Evolutionary conservation across 2,888 invertebrate species (phyloP), one percentile per base, ranked within the genome.

Genomic region (Agonum fuliginosum): DNA sequence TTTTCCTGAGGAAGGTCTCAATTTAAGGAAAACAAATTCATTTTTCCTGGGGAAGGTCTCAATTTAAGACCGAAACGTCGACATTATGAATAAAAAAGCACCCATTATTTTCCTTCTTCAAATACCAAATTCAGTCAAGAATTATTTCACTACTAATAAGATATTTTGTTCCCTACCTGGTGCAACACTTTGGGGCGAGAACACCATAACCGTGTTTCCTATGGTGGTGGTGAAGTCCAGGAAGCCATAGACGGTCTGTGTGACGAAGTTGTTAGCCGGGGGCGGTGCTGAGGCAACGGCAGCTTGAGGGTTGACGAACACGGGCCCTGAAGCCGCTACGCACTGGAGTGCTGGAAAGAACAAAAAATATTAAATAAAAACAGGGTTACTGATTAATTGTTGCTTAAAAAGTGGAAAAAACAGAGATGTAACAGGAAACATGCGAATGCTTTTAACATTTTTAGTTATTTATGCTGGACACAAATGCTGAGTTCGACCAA

Each of bases 231-330:
- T 96, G 86, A 97, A 97, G 87, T 97, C 97, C 81, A 97, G 88
- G 87, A 97, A 97, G 73, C 97, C 97, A 84, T 97, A 97, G 65
- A 97, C 97, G 0, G 97, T 97, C 87, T 97, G 96, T 17, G 97
- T 97, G 80, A 94, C 89, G 81, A 91, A 89, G 81, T 89, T 86
- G 77, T 41, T 67, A 0, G 62, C 48, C 27, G 78, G 22, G 34
- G 78, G 34, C 3, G 76, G 72, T 19, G 78, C 70, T 12, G 67
- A 81, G 12, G 79, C 78, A 24, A 69, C 69, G 34, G 81, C 80
- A 4, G 80, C 79, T 12, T 58, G 62, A 17, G 84, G 83, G 78
- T 85, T 85, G 75, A 86, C 82, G 80, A 86, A 86, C 65, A 86
- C 85, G 17, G 85, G 86, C 65, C 83, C 82, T n/a, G 82, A 81